Base-by-base conservation (phyloP, 2,113 vertebrate species). In the Scortum barcoo region DNA sequence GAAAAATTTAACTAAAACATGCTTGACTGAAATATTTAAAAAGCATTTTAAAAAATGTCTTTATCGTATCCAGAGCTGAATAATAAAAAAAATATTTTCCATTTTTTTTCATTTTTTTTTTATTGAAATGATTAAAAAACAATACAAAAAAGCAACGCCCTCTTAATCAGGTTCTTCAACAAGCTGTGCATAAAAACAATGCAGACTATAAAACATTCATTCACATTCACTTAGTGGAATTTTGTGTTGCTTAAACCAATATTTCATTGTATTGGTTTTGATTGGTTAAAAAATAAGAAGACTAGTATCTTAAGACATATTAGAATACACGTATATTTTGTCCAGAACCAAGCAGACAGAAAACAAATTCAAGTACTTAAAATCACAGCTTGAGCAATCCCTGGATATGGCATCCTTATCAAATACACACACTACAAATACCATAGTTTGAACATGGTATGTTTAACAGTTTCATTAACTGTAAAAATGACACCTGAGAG, bases 101-200 rank as follows among this genome's bases (percentile, higher is more conserved):
- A 51, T 24, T 10, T 50, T 81, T 50, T 9, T 50, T 76, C 69
- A 30, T 10, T 50, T 81, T 50, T 9, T 50, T 76, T 72, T 80
- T 83, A 80, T 76, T 83, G 5, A 78, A 78, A 63, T 69, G 0
- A 53, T 83, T n/a, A 12, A 5, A 57, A 65, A 73, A 63, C 74
- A 60, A 26, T 72, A 63, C 17, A 80, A 76, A 33, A 44, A 24
- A 33, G 0, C 38, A 62, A 24, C 14, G 2, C 12, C 0, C 7
- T 42, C 14, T 17, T 8, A 61, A n/a, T 22, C 51, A 38, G 0
- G 16, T 40, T 48, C n/a, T 68, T 56, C 2, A 30, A 36, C 7
- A 51, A 22, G 7, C 10, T 65, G 26, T 0, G 7, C 24, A 70
- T 13, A 38, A 58, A 57, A 26, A 36, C 4, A 75, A 38, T n/a